Base-by-base conservation (phyloP, 1,140 invertebrate genomes). In the Halyomorpha halys region DNA sequence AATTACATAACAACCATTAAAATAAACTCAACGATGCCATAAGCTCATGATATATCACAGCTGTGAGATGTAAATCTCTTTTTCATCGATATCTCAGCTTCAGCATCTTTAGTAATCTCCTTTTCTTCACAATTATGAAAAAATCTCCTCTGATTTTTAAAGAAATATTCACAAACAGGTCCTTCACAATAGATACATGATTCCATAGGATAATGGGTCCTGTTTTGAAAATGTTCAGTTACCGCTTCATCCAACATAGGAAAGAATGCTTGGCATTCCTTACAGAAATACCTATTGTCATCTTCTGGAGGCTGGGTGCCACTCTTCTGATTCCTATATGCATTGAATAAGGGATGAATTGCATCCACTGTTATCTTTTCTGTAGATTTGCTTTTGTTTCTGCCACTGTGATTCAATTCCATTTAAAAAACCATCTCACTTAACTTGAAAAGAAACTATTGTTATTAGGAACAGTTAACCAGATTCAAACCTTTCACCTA, bases 101-200 rank as follows among this genome's bases (percentile, higher is more conserved):
- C 34, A 1, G 34, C 34, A 11, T 39, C 34, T 39, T 39, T 39
- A 8, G 6, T 9, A 11, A 39, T 6, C 5, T 39, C 11, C 8
- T n/a, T 60, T 30, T 63, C 54, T 11, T 45, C n/a, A 34, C 65
- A 66, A 19, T 60, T 63, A 51, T 66, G 65, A 60, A 30, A 63
- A 2, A 66, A 61, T 23, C 15, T 19, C 18, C 65, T 49, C 1
- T 56, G 39, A 19, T 23, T 27, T 14, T 63, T 34, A 15, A 27
- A 30, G 61, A 18, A 66, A 59, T 66, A 66, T 34, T 66, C 65
- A 45, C 56, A 66, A 11, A 66, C 65, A 30, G 65, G 65, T 15
- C 65, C 65, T 14, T 61, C 21, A 34, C 65, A 66, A 18, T 66
- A 66, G 16, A 66, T 51, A 59, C 65, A 66, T 15, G 61, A 63